Evolutionary conservation across 2,797 vertebrate species (phyloP), one percentile per base, ranked within the genome.

Genomic region (Nannoperca australis): DNA sequence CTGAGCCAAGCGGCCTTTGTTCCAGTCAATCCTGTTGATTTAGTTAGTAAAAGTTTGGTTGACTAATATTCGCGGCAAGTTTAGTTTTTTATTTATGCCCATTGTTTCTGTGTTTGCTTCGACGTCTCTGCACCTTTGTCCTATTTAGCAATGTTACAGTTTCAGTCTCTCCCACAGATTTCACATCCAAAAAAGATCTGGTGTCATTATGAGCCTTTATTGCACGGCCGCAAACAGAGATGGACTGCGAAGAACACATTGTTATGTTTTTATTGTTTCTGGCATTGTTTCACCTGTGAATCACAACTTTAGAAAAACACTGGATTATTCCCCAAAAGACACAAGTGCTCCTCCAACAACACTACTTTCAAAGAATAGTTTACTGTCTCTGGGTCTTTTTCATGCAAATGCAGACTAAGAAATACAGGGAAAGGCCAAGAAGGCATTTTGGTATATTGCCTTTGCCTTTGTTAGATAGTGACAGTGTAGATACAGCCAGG

Each of bases 271-370:
- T 54, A 56, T 54, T 67, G 5, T 76, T 67, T 70, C 63, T 78
- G 78, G 60, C 73, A 44, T 13, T 12, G 24, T 50, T 85, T 70
- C 59, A 82, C 73, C 22, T 78, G 76, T 68, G 61, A 86, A 64
- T 79, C 60, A 22, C 74, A 59, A 60, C 38, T 60, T 85, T 47
- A 56, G 27, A 58, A 47, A 76, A 66, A 45, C 4, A 20, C 10
- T 53, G 56, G 14, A 56, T 69, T 17, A 58, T 38, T 83, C 47
- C 58, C 30, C 73, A 69, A 47, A 77, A 38, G 9, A 70, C 20
- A 62, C 6, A 44, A 71, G 17, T 51, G 51, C 49, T 59, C 22
- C 13, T 49, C 12, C 34, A 22, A 18, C n/a, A 71, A 45, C 11
- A 34, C 58, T 30, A 61, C 50, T 63, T 47, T 74, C 49, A 14